These are phyloP conservation scores for Microcebus lehilahytsara DNA, from an alignment of 2,113 vertebrate genomes.

Conservation along the genomic window DNA sequence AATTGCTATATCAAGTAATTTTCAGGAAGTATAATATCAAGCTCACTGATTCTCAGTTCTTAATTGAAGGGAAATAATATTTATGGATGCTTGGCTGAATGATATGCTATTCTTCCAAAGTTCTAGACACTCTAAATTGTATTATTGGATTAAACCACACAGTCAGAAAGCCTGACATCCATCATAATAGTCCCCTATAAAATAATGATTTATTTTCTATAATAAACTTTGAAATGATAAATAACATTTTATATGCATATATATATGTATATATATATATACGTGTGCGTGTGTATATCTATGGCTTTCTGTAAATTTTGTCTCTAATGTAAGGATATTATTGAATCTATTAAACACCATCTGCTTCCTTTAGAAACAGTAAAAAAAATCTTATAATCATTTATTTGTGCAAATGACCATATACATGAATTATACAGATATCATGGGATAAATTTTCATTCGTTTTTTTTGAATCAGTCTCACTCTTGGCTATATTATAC, in stretches of 20 bases:
- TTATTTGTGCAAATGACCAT: background rate
- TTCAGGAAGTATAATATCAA: no score
- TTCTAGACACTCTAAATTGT: no score
- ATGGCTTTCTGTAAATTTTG: background rate
- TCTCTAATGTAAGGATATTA: background rate
- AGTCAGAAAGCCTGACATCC: background rate
- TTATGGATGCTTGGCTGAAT: no score
- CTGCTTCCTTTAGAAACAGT: background rate
- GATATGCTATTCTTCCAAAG: no score
- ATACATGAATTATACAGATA: no score
- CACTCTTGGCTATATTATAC: no score
- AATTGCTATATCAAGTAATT: no score
- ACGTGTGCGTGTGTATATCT: background rate
- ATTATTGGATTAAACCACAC: no score
- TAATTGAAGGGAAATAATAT: no score
- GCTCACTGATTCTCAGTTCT: no score
- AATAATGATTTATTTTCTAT: background rate
- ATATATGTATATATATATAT: accelerated
- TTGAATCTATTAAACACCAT: background rate
- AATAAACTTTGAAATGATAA: background rate
- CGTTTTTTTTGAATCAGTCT: no score
- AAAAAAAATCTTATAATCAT: background rate
- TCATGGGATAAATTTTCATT: no score
- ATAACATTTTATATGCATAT: background rate
- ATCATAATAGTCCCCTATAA: background rate